phyloP scores from a whole-genome alignment of 1,140 invertebrate species.

The Aphelenchoides besseyi region DNA sequence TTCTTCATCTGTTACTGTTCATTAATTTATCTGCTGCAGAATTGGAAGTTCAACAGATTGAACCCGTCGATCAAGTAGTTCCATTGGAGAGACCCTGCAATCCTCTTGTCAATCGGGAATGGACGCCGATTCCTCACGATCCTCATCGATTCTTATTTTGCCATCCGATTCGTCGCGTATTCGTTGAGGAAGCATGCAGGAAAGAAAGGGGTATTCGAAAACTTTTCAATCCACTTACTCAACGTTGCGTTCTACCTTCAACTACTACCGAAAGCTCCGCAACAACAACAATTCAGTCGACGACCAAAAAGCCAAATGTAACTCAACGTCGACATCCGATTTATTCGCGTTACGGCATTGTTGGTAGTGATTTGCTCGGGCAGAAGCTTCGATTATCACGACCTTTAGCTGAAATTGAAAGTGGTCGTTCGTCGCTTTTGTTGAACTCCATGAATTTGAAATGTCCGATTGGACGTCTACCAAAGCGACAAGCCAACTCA shows the following conservation, averaged over 20 bases:
- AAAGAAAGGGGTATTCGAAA: slow-evolving; percentile 3
- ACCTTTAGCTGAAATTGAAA: slow-evolving; percentile 2
- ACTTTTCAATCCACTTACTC: neutral
- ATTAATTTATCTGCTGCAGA: neutral
- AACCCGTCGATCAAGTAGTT: neutral
- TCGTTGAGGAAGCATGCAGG: neutral
- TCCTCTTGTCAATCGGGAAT: neutral
- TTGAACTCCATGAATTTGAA: neutral
- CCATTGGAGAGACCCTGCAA: neutral
- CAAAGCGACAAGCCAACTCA: neutral
- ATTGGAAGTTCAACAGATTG: neutral
- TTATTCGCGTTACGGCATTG: neutral
- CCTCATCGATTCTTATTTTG: slow-evolving; percentile 9
- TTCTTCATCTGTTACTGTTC: neutral
- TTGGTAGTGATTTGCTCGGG: neutral
- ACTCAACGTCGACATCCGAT: neutral
- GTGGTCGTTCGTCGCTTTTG: too few species aligned
- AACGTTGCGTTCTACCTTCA: neutral
- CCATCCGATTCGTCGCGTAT: slow-evolving; percentile 5
- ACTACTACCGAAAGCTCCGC: neutral
- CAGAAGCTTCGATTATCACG: neutral
- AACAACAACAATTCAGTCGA: neutral
- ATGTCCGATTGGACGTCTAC: slow-evolving; percentile 6
- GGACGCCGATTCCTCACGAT: neutral
- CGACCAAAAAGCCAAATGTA: neutral